These are phyloP conservation scores for Aplysina aerophoba DNA, from an alignment of 37 sponge, comb jelly and placozoan genomes.

Conservation along the genomic window DNA sequence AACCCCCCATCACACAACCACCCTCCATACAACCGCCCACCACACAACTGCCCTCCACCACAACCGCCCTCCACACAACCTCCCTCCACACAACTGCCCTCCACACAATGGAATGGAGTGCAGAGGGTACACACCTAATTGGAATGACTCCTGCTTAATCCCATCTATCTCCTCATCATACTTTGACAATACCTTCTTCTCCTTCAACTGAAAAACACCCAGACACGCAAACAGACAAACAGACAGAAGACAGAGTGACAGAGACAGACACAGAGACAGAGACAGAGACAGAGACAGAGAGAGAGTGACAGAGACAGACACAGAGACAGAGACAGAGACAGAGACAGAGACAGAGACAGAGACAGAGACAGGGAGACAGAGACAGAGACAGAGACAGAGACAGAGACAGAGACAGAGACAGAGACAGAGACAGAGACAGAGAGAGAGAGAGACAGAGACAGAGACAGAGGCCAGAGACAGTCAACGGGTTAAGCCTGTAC, in stretches of 20 bases:
- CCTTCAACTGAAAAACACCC: slow-evolving; percentile 37
- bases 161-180: slow-evolving; percentile 95
- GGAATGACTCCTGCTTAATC: slow-evolving; percentile 71
- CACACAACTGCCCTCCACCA: no score
- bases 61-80: no score
- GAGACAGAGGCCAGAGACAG: slow-evolving; percentile 9
- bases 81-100: no score
- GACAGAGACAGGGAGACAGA: slow-evolving; percentile 4
- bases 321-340: slow-evolving; percentile 3
- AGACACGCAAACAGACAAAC: slow-evolving; percentile 21
- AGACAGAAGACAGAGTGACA: slow-evolving; percentile 22
- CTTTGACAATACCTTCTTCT: slow-evolving; percentile 67
- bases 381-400: slow-evolving; percentile 25
- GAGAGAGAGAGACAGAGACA: slow-evolving; percentile 13
- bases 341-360: slow-evolving; percentile 13
- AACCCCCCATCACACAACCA: background rate
- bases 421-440: slow-evolving; percentile 10
- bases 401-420: slow-evolving; percentile 8
- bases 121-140: slow-evolving; percentile 46
- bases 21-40: background rate
- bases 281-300: slow-evolving; percentile 6
- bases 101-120: no score
- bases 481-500: no score
- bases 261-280: slow-evolving; percentile 26
- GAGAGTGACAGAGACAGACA: background rate